A percentile compares a stretch with the other conserved stretches of the same genome.
phyloP scores from a whole-genome alignment of 2,888 invertebrate species.

The Mesochorus sp. region DNA sequence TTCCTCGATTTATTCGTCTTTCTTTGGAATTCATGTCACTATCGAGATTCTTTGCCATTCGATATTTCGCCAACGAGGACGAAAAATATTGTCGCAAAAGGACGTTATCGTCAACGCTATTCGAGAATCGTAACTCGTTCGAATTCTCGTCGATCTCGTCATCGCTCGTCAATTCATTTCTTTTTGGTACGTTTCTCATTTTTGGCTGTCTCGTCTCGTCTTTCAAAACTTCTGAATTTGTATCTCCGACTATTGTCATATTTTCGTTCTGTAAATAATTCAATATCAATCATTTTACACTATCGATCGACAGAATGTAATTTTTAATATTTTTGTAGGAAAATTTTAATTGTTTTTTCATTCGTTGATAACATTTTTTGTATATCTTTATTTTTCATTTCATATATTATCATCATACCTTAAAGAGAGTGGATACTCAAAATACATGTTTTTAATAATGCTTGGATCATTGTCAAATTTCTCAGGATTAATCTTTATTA shows the following conservation, averaged over 20 bases:
- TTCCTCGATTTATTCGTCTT: not conserved
- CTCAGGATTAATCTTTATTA: no score
- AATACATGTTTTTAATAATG: no score
- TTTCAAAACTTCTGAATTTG: not conserved
- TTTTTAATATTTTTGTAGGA: no score
- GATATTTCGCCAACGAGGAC: not conserved
- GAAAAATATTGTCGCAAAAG: not conserved
- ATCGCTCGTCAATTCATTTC: not conserved
- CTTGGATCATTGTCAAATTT: no score
- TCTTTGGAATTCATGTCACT: slow-evolving; percentile 9
- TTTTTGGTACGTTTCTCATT: not conserved
- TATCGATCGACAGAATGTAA: no score
- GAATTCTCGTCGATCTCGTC: not conserved
- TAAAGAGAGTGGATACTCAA: no score
- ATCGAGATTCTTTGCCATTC: not conserved
- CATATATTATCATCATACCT: no score
- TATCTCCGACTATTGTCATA: not conserved
- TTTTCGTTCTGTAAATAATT: not conserved
- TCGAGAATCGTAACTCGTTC: not conserved
- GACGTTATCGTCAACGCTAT: not conserved
- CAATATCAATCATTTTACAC: no score
- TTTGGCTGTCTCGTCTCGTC: not conserved
- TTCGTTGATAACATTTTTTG: no score
- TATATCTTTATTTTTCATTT: no score
- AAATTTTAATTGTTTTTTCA: no score